Base-by-base conservation (phyloP, 2,113 vertebrate genomes). In the Origma solitaria region DNA sequence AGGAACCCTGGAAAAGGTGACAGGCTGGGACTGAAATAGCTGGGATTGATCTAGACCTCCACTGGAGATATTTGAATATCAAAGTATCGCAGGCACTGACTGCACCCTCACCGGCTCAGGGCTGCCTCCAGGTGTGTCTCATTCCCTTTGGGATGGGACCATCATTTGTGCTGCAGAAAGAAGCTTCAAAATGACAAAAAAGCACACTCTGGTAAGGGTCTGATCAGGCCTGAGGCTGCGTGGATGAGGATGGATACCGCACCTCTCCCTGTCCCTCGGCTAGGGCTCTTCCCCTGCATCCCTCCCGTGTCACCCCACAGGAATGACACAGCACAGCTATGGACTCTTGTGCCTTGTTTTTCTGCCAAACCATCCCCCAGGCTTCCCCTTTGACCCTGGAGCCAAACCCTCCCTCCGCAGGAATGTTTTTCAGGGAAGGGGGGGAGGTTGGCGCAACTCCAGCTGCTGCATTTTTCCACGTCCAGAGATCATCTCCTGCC, bases 291-390 rank as follows among this genome's bases (percentile, higher is more conserved):
- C 12, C n/a, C 50, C n/a, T 44, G 49, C 33, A 37, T 66, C 70
- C 56, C 8, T 1, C 13, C 22, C 0, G 0, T 0, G 1, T 73
- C 58, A 28, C 18, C 42, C 50, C 1, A 2, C 2, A 3, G 58
- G 23, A 69, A 40, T 49, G 40, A 23, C 70, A 89, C 2, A 22
- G 42, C 4, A 2, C 60, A 81, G 64, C 72, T 42, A 24, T 28
- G 84, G 37, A n/a, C 0, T 2, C 72, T 75, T 2, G 0, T 49
- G 53, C 40, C 93, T 70, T 1, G 0, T 65, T 86, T 76, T 49
- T 72, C 65, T 85, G 57, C 66, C 28, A 31, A 44, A 22, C 1
- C 6, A 87, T 71, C 65, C 58, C 50, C 24, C 49, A 40, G 69
- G 53, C 42, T 60, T 47, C 15, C 72, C 69, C 69, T 68, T 3